Percentiles rank a stretch among this genome's conserved stretches.
Conservation (phyloP, 1,140 invertebrate species). For the Cotesia chilonis region DNA sequence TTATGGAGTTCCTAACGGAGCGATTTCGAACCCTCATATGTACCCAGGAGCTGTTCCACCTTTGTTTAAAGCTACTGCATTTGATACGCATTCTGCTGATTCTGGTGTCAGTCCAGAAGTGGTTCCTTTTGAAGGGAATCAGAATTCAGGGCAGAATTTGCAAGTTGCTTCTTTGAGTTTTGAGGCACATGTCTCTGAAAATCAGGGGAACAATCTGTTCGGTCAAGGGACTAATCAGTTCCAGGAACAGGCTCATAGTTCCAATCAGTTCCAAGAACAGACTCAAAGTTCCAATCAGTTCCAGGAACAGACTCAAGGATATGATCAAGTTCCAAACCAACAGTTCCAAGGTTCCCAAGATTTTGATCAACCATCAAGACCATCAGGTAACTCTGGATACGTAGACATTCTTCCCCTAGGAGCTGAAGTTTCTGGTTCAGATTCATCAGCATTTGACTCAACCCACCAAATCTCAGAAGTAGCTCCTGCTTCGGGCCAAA, state of each 20-base stretch:
- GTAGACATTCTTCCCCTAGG: constrained; percentile 35
- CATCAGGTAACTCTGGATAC: constrained; percentile 14
- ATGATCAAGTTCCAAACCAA: neutral
- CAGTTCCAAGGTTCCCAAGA: too few species aligned
- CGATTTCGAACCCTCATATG: constrained; percentile 43
- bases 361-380: too few species aligned
- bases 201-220: too few species aligned
- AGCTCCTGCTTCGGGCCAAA: neutral
- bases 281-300: too few species aligned
- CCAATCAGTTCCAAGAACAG: too few species aligned
- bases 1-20: constrained; percentile 29
- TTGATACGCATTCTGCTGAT: constrained; percentile 33
- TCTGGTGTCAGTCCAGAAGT: neutral
- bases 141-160: too few species aligned
- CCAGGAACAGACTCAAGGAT: neutral
- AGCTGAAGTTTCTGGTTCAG: constrained; percentile 20
- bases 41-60: constrained; percentile 51
- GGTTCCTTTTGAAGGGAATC: neutral
- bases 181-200: too few species aligned
- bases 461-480: too few species aligned
- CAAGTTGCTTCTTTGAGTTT: too few species aligned
- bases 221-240: too few species aligned
- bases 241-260: too few species aligned
- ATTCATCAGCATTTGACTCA: constrained; percentile 7
- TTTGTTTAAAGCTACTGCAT: constrained; percentile 46